Evolutionary conservation across 2,797 vertebrate species (phyloP).

Genomic region (Gymnocypris eckloni): DNA sequence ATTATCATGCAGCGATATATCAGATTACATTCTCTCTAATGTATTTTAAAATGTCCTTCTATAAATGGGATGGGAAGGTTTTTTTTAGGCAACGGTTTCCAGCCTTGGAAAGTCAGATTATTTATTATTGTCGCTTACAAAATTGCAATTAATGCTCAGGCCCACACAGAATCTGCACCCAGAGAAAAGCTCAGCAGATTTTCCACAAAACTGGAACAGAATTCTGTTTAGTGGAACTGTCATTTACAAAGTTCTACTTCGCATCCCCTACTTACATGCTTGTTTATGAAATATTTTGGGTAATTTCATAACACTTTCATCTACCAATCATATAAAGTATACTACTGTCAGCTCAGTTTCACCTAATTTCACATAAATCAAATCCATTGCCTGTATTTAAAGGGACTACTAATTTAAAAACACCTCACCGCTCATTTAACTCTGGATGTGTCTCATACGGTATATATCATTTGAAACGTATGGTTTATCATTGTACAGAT

Average conservation of each 20-base stretch:
- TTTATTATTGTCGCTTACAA: background rate
- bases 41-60: slow-evolving; percentile 10
- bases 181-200: background rate
- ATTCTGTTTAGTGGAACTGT: background rate
- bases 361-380: background rate
- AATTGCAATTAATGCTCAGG: background rate
- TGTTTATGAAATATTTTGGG: background rate
- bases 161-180: background rate
- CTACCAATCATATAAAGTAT: background rate
- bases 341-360: background rate
- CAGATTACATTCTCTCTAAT: slow-evolving; percentile 3
- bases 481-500: slow-evolving; percentile 13
- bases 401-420: slow-evolving; percentile 8
- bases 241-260: background rate
- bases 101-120: background rate
- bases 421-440: background rate
- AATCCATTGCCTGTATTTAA: slow-evolving; percentile 1
- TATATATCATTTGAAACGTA: background rate
- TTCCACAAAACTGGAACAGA: background rate
- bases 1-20: slow-evolving; percentile 12
- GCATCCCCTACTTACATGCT: background rate
- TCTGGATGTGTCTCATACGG: slow-evolving; percentile 5
- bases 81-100: background rate
- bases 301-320: background rate
- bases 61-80: background rate